Conservation (phyloP, 2,113 vertebrate species). For the Stigmatopora nigra region DNA sequence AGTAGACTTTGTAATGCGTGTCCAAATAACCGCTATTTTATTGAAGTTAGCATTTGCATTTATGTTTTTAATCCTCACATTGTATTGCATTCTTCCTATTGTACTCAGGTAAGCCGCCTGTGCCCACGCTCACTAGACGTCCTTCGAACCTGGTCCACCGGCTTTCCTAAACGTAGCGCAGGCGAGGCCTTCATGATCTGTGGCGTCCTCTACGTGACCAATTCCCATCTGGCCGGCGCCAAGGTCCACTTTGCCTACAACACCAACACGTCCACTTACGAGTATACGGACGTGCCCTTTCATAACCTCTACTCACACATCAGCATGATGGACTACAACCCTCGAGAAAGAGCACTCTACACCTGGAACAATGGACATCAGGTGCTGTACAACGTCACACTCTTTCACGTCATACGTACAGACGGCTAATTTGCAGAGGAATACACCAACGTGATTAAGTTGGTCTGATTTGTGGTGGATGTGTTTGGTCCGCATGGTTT, state of each 20-base stretch:
- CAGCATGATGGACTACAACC: slow-evolving; percentile 76
- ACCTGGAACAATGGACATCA: slow-evolving; percentile 74
- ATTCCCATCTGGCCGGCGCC: slow-evolving; percentile 71
- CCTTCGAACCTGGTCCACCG: slow-evolving; percentile 67
- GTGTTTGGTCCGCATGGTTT: slow-evolving; percentile 63
- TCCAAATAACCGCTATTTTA: too few relatives aligned
- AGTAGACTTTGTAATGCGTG: too few relatives aligned
- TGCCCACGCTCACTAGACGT: slow-evolving; percentile 60
- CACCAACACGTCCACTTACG: slow-evolving; percentile 63
- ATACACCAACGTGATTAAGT: background rate
- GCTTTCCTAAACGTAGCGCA: slow-evolving; percentile 69
- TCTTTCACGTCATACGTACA: slow-evolving; percentile 61
- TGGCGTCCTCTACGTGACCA: slow-evolving; percentile 69
- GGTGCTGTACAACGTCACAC: slow-evolving; percentile 66
- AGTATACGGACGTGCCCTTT: slow-evolving; percentile 70
- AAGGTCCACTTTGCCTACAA: slow-evolving; percentile 71
- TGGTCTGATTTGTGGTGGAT: slow-evolving; percentile 50
- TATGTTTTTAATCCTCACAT: background rate
- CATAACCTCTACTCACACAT: slow-evolving; percentile 74
- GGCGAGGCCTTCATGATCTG: slow-evolving; percentile 73
- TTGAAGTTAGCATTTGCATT: background rate
- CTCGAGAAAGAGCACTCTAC: slow-evolving; percentile 63
- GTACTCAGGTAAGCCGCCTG: slow-evolving; percentile 58
- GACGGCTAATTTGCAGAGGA: slow-evolving; percentile 45
- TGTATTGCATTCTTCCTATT: background rate